Evolutionary conservation across 2,113 vertebrate genomes (phyloP), one percentile per base, ranked within the genome.

Genomic region (Microcebus tavaratra): DNA sequence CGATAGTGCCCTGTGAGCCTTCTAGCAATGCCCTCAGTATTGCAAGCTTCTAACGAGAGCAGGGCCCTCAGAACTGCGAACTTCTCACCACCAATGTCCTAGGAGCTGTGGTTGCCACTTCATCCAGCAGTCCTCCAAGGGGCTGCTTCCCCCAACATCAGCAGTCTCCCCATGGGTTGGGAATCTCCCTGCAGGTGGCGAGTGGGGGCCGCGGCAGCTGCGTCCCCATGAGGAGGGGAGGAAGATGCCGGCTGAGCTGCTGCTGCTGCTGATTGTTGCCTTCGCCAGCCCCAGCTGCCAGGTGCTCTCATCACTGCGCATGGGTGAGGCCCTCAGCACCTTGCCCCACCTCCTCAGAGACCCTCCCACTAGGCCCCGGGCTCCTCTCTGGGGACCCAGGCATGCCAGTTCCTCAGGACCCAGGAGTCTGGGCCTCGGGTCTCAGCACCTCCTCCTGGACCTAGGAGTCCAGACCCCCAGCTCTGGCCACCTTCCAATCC

Each of bases 241-340:
- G 99, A 99, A 99, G 99, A 99, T 99, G 99, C 99, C 99, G 99
- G 99, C 99, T 99, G 99, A 99, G 99, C 99, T 99, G 98, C 99
- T 99, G 99, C 99, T 99, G 99, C 99, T 99, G 99, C 98, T 99
- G 98, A 99, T 98, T 98, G 99, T 99, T 98, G 98, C 98, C 94
- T 99, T 99, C 29, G 98, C 98, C 98, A 99, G 98, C 98, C 98
- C 98, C 95, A 99, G 99, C 98, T 98, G 99, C 98, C 98, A 98
- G 96, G 96, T 99, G 97, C 99, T 99, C 84, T 99, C 99, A 91
- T 99, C 99, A 4, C 99, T 99, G 96, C 99, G 99, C 97, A 99
- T 99, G 99, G 99, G 99, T 99, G 98, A 99, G 99, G 92, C 89
- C 86, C 94, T 73, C 36, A 50, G 76, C 94, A 82, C 68, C 59